Evolutionary conservation across 2,113 vertebrate species (phyloP), one percentile per base, ranked within the genome.

Genomic region (Microcebus ravelobensis): DNA sequence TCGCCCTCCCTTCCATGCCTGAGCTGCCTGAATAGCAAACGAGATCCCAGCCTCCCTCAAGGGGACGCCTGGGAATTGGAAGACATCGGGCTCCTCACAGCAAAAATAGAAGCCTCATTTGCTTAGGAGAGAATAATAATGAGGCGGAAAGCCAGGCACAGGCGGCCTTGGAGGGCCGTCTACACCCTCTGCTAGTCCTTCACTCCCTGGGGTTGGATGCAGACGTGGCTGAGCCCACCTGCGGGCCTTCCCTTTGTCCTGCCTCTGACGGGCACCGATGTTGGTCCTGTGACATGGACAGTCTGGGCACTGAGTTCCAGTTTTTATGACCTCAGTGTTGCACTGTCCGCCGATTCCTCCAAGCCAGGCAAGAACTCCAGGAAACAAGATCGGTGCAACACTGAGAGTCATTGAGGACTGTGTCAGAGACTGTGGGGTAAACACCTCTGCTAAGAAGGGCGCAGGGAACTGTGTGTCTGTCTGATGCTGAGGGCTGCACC

Each of bases 61-160:
- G n/a, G 95, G 55, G 45, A 89, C 3, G 18, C 31, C 31, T n/a
- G 90, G 83, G 88, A 31, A 81, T 74, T 74, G 70, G 88, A 80
- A 95, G 68, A 70, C 94, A 91, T 50, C 52, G 36, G 67, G 48
- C 13, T 34, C 85, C 68, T 77, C 0, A 14, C 27, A 70, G 82
- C 89, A 95, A 87, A 95, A 97, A 88, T 65, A 94, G 89, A 97
- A 93, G 36, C 59, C 31, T 90, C 57, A 5, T 92, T 89, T 94
- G 57, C 89, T 57, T 87, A 6, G 23, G 76, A 73, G 65, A 90
- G 71, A 87, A 87, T 92, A 61, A 59, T 48, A 77, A 81, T n/a
- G 85, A 92, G 80, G 71, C 73, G 48, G 45, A 14, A 45, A 36
- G 13, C 20, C 48, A n/a, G 55, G 76, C 76, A 42, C 18, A 59